Evolutionary conservation across 1,140 invertebrate genomes (phyloP), one percentile per base, ranked within the genome.

Genomic region (Hycleus cichorii): DNA sequence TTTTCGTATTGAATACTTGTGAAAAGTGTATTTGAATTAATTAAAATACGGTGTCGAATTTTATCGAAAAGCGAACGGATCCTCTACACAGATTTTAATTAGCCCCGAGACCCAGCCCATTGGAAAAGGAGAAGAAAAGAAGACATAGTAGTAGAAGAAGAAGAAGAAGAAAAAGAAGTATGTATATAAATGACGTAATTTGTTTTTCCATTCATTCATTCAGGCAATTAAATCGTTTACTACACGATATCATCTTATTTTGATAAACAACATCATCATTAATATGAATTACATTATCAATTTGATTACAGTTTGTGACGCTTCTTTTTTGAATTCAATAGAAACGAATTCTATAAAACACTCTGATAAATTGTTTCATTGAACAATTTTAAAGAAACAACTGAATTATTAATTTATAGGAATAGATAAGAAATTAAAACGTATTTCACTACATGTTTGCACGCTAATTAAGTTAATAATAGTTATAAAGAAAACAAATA

Each of bases 81-180:
- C 7, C 1, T 32, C 0, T 18, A 18, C 18, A 18, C 18, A 18
- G 18, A 18, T 18, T 5, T 32, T 32, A 32, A 32, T 32, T 32
- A 32, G 32, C 0, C 32, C 18, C 18, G 1, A 32, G 32, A 32
- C 32, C 32, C 32, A 32, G 1, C 32, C 32, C 32, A 32, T 54
- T 65, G 32, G 47, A 60, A 39, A 65, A 18, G 18, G 18, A 63
- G 40, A 60, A 92, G 67, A 77, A 81, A 39, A 76, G 88, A 7
- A 88, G 85, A 11, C 89, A 94, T 69, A 90, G 86, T 7, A 9
- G 49, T 40, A 26, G 42, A 8, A 45, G 10, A 24, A 44, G 10
- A 42, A 26, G 10, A 32, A 45, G 8, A 25, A 53, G 65, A 80
- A 82, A 55, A 82, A 83, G 18, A 4, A 81, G 78, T 68, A 77